Percentiles rank a stretch among this genome's conserved stretches.
These are phyloP conservation scores for Panzeria rudis DNA, from an alignment of 2,888 invertebrate species.

Conservation along the genomic window DNA sequence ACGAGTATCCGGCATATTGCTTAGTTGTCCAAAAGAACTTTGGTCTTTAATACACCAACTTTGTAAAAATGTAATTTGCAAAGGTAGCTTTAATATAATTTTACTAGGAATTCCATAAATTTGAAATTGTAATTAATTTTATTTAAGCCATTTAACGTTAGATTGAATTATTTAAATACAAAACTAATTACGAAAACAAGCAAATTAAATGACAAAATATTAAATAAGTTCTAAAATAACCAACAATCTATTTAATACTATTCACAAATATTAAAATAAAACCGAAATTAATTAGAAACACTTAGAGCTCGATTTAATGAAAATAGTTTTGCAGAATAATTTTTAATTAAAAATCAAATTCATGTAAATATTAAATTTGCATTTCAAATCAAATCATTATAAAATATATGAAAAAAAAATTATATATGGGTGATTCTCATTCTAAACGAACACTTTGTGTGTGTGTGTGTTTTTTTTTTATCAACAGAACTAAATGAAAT, in stretches of 20 bases:
- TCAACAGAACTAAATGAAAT: too few relatives aligned
- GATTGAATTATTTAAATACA: not conserved
- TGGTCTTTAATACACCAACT: too few relatives aligned
- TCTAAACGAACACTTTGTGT: too few relatives aligned
- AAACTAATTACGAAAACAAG: constrained; percentile 12
- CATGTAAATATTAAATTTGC: not conserved
- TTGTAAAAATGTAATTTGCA: too few relatives aligned
- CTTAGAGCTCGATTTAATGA: constrained; percentile 6
- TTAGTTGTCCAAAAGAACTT: too few relatives aligned
- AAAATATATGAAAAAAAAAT: not conserved
- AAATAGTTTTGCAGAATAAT: constrained; percentile 2
- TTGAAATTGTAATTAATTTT: not conserved
- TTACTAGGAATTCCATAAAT: too few relatives aligned
- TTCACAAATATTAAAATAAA: too few relatives aligned
- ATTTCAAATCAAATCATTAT: not conserved
- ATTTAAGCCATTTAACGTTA: not conserved
- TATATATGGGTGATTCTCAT: too few relatives aligned
- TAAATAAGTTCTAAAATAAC: not conserved
- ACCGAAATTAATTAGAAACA: not conserved
- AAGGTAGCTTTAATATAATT: too few relatives aligned
- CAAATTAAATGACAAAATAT: not conserved
- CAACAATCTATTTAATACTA: too few relatives aligned
- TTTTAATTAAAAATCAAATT: constrained; percentile 10
- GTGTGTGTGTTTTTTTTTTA: too few relatives aligned
- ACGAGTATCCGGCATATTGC: too few relatives aligned